Evolutionary conservation across 2,888 invertebrate genomes (phyloP), one percentile per base, ranked within the genome.

Genomic region (Brassicogethes aeneus): DNA sequence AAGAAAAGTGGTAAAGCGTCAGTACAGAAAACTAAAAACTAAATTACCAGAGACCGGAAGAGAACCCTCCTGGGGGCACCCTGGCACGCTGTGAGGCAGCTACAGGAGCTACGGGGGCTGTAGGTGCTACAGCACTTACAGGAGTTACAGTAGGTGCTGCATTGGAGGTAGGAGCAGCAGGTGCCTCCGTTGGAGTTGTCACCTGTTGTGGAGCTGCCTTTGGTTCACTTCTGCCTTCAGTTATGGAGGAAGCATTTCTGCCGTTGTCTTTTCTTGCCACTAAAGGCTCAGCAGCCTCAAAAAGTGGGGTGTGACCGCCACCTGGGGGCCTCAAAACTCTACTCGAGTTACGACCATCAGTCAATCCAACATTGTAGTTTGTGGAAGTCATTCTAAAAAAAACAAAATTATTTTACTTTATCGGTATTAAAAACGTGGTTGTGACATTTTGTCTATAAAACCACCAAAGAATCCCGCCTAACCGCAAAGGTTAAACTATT

Each of bases 271-370:
- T 56, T 34, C 44, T 52, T 3, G 46, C 48, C 17, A 48, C 50
- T n/a, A 39, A 37, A 2, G 53, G 47, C 8, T 53, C 53, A 3
- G 47, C 46, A 13, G 44, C 47, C 5, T 56, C 60, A 50, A 72
- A 69, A 51, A 69, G 65, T 51, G 70, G 68, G 34, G 68, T 68
- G 43, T 70, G 65, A 13, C 69, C 70, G 44, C 72, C 72, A 44
- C 72, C 71, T 43, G 71, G 71, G 34, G 71, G 71, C 46, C 68
- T 65, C 45, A 71, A 52, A 14, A 73, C 70, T 52, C 72, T 70
- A 56, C 66, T 66, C 3, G 66, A 65, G 44, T 52, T 62, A 39
- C 60, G 61, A 5, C 31, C 34, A 3, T 45, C 50, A 16, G 35
- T 42, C 17, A 65, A 36, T 15, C 65, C 66, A 40, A 55, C 49